phyloP scores from a whole-genome alignment of 2,888 invertebrate genomes.

The Gastrophysa polygoni region DNA sequence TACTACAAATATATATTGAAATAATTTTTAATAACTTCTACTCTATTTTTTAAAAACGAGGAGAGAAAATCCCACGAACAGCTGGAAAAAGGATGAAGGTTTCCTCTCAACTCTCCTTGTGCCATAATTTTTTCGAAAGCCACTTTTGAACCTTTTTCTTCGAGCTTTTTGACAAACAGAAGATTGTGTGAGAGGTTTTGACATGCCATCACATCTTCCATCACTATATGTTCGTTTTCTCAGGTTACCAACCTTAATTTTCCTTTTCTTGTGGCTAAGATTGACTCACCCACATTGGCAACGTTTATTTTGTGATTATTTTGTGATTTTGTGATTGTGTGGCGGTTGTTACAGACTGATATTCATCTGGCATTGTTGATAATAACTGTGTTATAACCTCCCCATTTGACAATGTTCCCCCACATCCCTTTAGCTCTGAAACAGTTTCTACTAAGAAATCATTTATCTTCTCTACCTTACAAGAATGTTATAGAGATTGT shows the following conservation, averaged over 20 bases:
- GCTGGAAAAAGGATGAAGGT: no score
- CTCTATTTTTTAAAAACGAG: no score
- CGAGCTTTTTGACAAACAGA: conserved; percentile 35
- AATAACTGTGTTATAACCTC: neutral
- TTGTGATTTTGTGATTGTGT: conserved; percentile 19
- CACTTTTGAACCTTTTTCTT: conserved; percentile 31
- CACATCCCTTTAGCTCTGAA: conserved; percentile 1
- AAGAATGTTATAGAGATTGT: no score
- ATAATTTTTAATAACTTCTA: no score
- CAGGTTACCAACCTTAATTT: conserved; percentile 30
- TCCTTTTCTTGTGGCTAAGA: conserved; percentile 32
- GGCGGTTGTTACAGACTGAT: conserved; percentile 20
- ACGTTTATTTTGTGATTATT: conserved; percentile 33
- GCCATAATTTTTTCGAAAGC: conserved; percentile 20
- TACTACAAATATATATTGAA: no score
- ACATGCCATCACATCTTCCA: conserved; percentile 32
- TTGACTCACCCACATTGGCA: conserved; percentile 32
- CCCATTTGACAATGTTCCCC: conserved; percentile 2
- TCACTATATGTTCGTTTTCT: conserved; percentile 19
- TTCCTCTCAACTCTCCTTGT: neutral
- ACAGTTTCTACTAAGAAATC: conserved; percentile 9
- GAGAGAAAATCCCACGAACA: no score
- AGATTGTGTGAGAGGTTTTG: conserved; percentile 32
- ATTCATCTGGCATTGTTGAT: conserved; percentile 17
- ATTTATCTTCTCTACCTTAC: no score